Evolutionary conservation across 2,797 vertebrate species (phyloP), one percentile per base, ranked within the genome.

Genomic region (Tokudaia muenninki): DNA sequence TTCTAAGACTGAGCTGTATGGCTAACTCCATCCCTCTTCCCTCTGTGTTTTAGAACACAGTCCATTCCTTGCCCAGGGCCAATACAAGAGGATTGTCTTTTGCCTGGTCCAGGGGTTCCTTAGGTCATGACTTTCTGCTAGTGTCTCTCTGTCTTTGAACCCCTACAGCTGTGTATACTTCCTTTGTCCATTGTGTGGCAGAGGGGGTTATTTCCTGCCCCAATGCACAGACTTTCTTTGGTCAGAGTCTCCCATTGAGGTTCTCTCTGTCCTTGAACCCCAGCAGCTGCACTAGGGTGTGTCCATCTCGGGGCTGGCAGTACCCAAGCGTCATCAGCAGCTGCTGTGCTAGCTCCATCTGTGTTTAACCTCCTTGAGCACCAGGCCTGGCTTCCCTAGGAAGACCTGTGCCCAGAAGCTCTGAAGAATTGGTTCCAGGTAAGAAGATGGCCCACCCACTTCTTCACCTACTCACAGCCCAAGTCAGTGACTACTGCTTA

Each of bases 351-450:
- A 37, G 41, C 12, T 50, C 75, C 57, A 21, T 79, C 67, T 80
- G 74, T 44, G 26, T 61, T 79, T 87, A 37, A 7, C 77, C 90
- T 96, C 77, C 81, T 93, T 47, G 37, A 67, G 87, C 74, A 7
- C 47, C 59, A 13, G 31, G 80, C 87, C 37, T 44, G 70, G 75
- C 44, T 87, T 94, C 92, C 92, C 67, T 90, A 79, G 89, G 94
- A 55, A 95, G 84, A 65, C 57, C 50, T 77, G 37, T 89, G 91
- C 70, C 61, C 52, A 79, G 90, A 96, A 88, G 84, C 87, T 81
- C 67, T 90, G 81, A 93, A 80, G 70, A 44, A 77, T 63, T 65
- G 67, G 77, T 86, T 59, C 92, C 94, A 96, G 95, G 97, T 97
- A 95, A 98, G 94, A 86, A 92, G 34, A 65, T 59, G 34, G 37